phyloP scores from a whole-genome alignment of 2,797 vertebrate genomes.

The Protonibea diacanthus region DNA sequence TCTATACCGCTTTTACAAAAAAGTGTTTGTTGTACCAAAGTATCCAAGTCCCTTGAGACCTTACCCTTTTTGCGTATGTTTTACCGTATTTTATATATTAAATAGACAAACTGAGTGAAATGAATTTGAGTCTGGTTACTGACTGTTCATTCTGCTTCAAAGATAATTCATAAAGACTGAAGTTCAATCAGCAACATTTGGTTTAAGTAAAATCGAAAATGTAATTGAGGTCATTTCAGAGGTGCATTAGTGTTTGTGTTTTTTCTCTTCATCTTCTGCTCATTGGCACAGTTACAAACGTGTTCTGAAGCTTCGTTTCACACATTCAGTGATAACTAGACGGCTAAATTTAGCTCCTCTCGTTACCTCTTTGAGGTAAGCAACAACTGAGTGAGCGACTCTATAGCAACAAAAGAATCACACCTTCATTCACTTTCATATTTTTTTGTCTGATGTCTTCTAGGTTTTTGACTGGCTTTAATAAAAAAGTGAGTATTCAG shows the following conservation, averaged over 20 bases:
- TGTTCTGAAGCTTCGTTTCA: conserved; percentile 29
- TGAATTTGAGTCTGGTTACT: conserved; percentile 41
- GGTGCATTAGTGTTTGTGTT: background rate
- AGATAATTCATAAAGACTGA: background rate
- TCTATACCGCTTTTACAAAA: conserved; percentile 97
- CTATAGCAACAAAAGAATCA: background rate
- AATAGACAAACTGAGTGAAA: conserved; percentile 91
- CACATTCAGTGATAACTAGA: conserved; percentile 45
- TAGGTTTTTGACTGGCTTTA: background rate
- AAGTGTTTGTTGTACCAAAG: conserved; percentile 98
- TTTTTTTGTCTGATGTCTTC: background rate
- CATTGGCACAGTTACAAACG: conserved; percentile 16
- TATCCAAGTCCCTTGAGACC: conserved; percentile 94
- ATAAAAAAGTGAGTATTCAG: background rate
- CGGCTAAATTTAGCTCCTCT: conserved; percentile 43
- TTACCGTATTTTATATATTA: conserved; percentile 94
- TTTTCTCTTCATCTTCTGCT: conserved; percentile 6
- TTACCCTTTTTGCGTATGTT: conserved; percentile 92
- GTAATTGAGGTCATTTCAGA: background rate
- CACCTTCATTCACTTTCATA: background rate
- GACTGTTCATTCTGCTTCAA: background rate
- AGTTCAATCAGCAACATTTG: background rate
- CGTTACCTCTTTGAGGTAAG: conserved; percentile 14
- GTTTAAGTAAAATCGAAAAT: background rate
- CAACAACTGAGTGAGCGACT: background rate